phyloP scores from a whole-genome alignment of 1,140 invertebrate species.

The Ceratina australensis region DNA sequence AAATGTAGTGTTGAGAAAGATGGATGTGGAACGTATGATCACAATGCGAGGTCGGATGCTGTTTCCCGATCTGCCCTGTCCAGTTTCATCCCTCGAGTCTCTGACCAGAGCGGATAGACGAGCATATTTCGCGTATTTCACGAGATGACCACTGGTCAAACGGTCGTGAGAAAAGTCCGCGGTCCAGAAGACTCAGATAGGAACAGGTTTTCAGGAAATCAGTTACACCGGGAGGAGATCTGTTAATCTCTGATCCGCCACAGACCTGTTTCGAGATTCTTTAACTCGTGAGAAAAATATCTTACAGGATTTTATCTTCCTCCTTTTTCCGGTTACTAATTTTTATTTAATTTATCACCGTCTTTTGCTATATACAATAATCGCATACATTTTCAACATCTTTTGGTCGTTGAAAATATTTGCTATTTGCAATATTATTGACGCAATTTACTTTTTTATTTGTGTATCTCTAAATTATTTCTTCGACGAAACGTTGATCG shows the following conservation, averaged over 20 bases:
- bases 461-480: no score
- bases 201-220: conserved; percentile 62
- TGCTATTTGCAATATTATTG: no score
- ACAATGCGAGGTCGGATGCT: conserved; percentile 5
- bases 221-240: conserved; percentile 29
- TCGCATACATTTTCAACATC: neutral
- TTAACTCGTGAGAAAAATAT: neutral
- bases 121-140: conserved; percentile 49
- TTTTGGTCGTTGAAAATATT: no score
- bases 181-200: conserved; percentile 60
- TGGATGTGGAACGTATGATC: neutral
- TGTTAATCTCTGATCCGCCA: neutral
- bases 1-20: neutral
- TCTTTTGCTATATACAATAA: neutral
- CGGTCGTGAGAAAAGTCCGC: conserved; percentile 70
- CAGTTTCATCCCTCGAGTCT: conserved; percentile 55
- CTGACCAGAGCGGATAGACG: conserved; percentile 38
- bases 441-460: no score
- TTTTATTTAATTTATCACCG: neutral
- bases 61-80: conserved; percentile 42
- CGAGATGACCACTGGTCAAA: conserved; percentile 72
- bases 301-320: no score
- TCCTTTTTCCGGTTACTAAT: neutral
- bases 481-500: no score
- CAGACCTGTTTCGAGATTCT: conserved; percentile 10